Evolutionary conservation across 1,140 invertebrate genomes (phyloP).

Genomic region (Calycopis cecrops): DNA sequence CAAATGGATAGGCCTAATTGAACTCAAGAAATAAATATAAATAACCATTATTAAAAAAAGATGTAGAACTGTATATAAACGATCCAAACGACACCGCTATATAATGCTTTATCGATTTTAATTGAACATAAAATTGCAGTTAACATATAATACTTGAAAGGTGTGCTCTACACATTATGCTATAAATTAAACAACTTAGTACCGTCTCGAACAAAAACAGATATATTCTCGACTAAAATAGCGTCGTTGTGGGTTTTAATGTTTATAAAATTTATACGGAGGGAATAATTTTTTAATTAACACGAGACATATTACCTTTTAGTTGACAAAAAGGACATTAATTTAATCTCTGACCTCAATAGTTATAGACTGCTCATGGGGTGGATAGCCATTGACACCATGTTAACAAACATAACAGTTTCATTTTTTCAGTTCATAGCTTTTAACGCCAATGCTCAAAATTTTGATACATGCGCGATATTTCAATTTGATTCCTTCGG

Average conservation of each 20-base stretch:
- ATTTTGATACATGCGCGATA: no score
- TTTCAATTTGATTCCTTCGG: no score
- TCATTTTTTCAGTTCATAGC: no score
- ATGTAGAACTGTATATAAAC: not conserved
- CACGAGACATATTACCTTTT: not conserved
- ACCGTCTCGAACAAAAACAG: not conserved
- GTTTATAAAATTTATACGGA: constrained; percentile 1
- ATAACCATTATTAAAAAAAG: no score
- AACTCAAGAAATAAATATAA: no score
- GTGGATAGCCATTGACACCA: no score
- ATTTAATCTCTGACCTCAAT: no score
- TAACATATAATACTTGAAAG: constrained; percentile 6
- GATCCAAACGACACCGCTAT: constrained; percentile 3
- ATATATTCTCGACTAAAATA: constrained; percentile 4
- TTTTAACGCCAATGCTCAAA: no score
- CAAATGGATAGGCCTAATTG: no score
- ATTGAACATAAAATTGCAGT: constrained; percentile 12
- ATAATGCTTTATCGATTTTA: not conserved
- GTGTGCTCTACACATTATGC: not conserved
- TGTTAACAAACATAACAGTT: no score
- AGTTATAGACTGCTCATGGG: no score
- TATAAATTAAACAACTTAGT: constrained; percentile 2
- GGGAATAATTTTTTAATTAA: constrained; percentile 11
- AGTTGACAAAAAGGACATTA: constrained; percentile 1
- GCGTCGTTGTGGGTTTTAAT: not conserved